Evolutionary conservation across 2,797 vertebrate genomes (phyloP), one percentile per base, ranked within the genome.

Genomic region (Eurystomus glaucurus): DNA sequence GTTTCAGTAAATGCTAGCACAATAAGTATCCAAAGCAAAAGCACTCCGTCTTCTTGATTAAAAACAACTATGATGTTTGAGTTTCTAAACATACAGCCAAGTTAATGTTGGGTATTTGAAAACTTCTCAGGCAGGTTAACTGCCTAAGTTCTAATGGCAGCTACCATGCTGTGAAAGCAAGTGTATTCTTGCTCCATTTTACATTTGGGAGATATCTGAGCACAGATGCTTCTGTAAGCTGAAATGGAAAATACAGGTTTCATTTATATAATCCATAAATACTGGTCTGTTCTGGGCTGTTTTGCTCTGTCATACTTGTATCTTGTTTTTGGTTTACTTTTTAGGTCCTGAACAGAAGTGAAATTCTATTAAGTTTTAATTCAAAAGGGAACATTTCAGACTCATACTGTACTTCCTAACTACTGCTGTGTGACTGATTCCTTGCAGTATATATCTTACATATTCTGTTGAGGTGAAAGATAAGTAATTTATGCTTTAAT

Each of bases 401-500:
- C 54, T 86, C 25, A 68, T 78, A 9, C 4, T 90, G 3, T 54
- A 14, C 19, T 77, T 89, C 75, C n/a, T 64, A n/a, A 29, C 33
- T 33, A 28, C 26, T 11, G 11, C 37, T 54, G 6, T 58, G 45
- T 68, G 61, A 62, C 50, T 77, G 14, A 55, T 6, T 68, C 54
- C 26, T 61, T 81, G 17, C 12, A 41, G 19, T 50, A 19, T 70
- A 2, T 65, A 7, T 72, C 41, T 90, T 84, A 17, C 6, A 1
- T 76, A 39, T 72, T 78, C 69, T 58, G 8, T 18, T 84, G 41
- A 76, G 78, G 29, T 81, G 25, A 71, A 68, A 37, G 50, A 22
- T 50, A 43, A 18, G 28, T 62, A 45, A 79, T 84, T 85, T 90
- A 41, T 37, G 16, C 22, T 79, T 92, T 82, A 65, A 52, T 95